Evolutionary conservation across 2,888 invertebrate genomes (phyloP).

Genomic region (Agrenia bidenticulata): DNA sequence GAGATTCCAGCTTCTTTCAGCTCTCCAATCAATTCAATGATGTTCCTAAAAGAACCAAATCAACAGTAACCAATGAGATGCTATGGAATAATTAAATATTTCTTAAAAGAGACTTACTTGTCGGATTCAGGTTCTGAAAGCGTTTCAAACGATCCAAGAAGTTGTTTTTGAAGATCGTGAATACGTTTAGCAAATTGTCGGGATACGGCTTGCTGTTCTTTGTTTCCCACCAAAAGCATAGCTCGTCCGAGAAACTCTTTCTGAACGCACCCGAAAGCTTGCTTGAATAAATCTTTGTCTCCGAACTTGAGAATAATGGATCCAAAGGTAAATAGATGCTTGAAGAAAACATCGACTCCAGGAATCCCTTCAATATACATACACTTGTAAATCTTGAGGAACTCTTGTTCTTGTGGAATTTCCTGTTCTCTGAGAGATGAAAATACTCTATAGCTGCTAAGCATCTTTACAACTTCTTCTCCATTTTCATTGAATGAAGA

Average conservation of each 20-base stretch:
- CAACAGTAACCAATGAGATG: background rate
- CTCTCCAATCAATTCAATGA: conserved; percentile 32
- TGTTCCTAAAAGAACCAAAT: conserved; percentile 30
- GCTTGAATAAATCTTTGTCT: conserved; percentile 36
- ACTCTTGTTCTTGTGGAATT: conserved; percentile 47
- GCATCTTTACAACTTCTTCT: conserved; percentile 16
- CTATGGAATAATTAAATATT: conserved; percentile 6
- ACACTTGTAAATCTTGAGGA: conserved; percentile 40
- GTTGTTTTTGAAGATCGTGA: background rate
- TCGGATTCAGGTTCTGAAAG: conserved; percentile 9
- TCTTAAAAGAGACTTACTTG: background rate
- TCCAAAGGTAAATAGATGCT: conserved; percentile 23
- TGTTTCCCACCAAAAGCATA: background rate
- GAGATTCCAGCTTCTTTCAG: conserved; percentile 34
- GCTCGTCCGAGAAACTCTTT: conserved; percentile 11
- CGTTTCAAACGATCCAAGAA: background rate
- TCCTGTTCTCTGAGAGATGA: conserved; percentile 43
- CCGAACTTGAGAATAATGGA: conserved; percentile 38
- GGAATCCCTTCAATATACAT: conserved; percentile 15
- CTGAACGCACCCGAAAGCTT: conserved; percentile 7
- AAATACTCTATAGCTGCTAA: conserved; percentile 32
- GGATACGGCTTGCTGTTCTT: background rate
- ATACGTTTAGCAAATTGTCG: background rate
- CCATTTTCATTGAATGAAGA: conserved; percentile 24
- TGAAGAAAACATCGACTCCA: background rate